phyloP scores from a whole-genome alignment of 2,113 vertebrate species.

The Pelodiscus sinensis region DNA sequence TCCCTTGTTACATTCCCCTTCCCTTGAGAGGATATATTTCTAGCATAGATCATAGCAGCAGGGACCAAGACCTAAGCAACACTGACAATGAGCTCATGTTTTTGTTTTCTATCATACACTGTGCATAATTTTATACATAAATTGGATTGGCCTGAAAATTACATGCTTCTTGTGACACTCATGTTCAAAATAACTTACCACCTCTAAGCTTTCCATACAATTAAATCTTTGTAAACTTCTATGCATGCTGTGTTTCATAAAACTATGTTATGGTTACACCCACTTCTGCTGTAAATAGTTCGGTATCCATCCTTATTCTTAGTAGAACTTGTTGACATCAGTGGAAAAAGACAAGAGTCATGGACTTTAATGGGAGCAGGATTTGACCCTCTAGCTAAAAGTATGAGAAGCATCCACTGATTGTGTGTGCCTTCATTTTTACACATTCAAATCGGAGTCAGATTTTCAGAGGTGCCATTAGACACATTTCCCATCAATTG shows the following conservation, averaged over 20 bases:
- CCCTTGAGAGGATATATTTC: not conserved
- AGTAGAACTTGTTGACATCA: not conserved
- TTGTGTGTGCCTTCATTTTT: not conserved
- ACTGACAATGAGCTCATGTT: not conserved
- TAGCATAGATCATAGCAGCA: not conserved
- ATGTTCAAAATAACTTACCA: not conserved
- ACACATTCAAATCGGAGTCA: not conserved
- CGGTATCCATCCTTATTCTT: fast-evolving
- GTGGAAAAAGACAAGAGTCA: not conserved
- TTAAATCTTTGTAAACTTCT: not conserved
- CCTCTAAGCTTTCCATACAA: not conserved
- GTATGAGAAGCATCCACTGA: not conserved
- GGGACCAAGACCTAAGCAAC: not conserved
- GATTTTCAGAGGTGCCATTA: not conserved
- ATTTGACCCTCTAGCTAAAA: not conserved
- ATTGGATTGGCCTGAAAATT: not conserved
- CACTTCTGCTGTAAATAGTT: not conserved
- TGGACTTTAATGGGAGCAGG: not conserved
- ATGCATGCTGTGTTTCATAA: not conserved
- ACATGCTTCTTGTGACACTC: not conserved
- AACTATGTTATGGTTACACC: not conserved
- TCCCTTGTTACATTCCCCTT: not conserved
- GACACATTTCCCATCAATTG: not conserved
- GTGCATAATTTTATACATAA: not conserved
- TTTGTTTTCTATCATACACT: not conserved